Evolutionary conservation across 2,113 vertebrate genomes (phyloP), one percentile per base, ranked within the genome.

Genomic region (Eptatretus burgeri): DNA sequence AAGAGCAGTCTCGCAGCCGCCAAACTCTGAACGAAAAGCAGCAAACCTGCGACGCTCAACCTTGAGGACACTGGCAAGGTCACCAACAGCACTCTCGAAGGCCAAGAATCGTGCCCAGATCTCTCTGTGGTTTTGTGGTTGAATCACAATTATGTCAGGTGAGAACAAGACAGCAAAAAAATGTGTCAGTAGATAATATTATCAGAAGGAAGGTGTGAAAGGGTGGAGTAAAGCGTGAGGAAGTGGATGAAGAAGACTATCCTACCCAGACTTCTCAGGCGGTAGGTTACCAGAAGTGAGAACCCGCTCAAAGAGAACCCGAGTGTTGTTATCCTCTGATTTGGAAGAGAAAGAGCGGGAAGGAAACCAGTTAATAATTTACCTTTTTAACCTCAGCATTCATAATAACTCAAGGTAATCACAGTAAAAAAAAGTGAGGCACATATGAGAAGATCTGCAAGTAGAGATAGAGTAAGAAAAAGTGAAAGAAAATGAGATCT

Each of bases 41-140:
- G 82, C 79, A 73, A 96, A 96, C 63, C 89, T 79, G 69, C 91
- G 73, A 71, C 88, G 83, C 63, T 98, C 91, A 18, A 96, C 89
- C 71, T 98, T 98, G 64, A 98, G 77, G 68, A 98, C 95, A 76
- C 91, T 98, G 66, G 91, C 91, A 63, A 98, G 73, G 68, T 98
- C 91, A 62, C 91, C 91, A 65, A 98, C 95, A 75, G 94, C 95
- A 65, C 91, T 98, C 76, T 98, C 89, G 67, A 98, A 98, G 65
- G 84, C 84, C 70, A 98, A 72, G 77, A 98, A 98, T 2, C 89
- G 79, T 67, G 91, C 84, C 91, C 91, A 96, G 71, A 98, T 86
- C 74, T 96, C 91, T 65, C 91, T 98, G 71, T 9, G 50, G 52
- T 64, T 17, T 51, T 63, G 52, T 41, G 27, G 27, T 41, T 41